Conservation (phyloP, 2,797 vertebrate genomes). For the Rhinatrema bivittatum region DNA sequence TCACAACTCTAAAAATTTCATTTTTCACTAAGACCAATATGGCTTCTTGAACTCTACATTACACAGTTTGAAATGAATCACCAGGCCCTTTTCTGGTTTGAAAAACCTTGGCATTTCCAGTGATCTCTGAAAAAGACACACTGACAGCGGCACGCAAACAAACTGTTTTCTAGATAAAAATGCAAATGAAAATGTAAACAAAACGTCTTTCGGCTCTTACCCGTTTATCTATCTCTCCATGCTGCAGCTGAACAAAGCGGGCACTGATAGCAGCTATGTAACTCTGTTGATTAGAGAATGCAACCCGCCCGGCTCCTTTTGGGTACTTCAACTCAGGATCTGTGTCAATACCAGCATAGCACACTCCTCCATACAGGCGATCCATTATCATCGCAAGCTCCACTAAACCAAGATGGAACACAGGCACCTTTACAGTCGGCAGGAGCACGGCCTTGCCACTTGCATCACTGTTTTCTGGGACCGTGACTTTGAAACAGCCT, state of each 20-base stretch:
- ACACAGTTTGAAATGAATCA: neutral
- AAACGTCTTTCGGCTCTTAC: no score
- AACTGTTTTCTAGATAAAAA: no score
- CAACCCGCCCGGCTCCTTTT: constrained; percentile 94
- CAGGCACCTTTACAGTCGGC: neutral
- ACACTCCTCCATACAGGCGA: constrained; percentile 93
- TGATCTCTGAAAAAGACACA: no score
- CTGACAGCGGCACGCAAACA: no score
- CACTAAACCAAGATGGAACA: constrained; percentile 59
- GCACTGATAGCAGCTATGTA: constrained; percentile 99
- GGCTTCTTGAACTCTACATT: neutral
- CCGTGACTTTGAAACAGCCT: no score
- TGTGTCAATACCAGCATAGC: constrained; percentile 97
- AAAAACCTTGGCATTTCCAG: no score
- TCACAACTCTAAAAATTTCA: no score
- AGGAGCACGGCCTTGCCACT: no score
- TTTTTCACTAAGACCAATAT: neutral
- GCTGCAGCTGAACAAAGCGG: constrained; percentile 98
- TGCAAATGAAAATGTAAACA: no score
- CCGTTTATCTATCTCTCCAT: constrained; percentile 99
- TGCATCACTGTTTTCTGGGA: no score
- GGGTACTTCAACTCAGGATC: constrained; percentile 98
- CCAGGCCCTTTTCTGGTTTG: no score
- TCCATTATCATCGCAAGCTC: constrained; percentile 99
- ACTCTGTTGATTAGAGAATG: constrained; percentile 98